phyloP scores from a whole-genome alignment of 2,888 invertebrate genomes.

The Proisotoma minuta region DNA sequence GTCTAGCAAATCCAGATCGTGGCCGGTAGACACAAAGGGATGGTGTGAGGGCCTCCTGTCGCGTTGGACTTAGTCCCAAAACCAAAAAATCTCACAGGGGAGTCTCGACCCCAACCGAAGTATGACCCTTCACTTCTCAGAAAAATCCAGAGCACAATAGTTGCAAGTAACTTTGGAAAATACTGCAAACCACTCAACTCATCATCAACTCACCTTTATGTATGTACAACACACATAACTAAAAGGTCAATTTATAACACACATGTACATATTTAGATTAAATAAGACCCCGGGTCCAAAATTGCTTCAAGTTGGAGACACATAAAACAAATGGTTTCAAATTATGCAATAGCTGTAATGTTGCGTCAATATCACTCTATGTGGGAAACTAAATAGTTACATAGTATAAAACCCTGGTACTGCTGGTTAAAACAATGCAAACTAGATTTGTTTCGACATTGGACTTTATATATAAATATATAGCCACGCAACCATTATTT shows the following conservation, averaged over 20 bases:
- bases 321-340: no score
- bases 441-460: no score
- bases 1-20: conserved; percentile 2
- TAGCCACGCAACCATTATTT: no score
- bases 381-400: no score
- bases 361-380: no score
- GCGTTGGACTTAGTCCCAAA: conserved; percentile 47
- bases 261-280: no score
- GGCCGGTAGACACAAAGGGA: conserved; percentile 47
- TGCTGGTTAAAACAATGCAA: no score
- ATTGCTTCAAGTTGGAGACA: no score
- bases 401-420: no score
- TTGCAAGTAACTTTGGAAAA: not conserved
- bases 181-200: not conserved
- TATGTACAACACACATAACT: not conserved
- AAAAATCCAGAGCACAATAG: conserved; percentile 12
- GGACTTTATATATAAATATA: no score
- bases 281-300: no score
- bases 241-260: not conserved
- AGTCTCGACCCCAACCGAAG: conserved; percentile 30
- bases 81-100: conserved; percentile 47
- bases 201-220: not conserved
- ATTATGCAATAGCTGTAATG: no score
- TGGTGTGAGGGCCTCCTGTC: conserved; percentile 43
- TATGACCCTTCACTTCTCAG: conserved; percentile 39